Evolutionary conservation across 2,113 vertebrate species (phyloP).

Genomic region (Erinaceus europaeus): DNA sequence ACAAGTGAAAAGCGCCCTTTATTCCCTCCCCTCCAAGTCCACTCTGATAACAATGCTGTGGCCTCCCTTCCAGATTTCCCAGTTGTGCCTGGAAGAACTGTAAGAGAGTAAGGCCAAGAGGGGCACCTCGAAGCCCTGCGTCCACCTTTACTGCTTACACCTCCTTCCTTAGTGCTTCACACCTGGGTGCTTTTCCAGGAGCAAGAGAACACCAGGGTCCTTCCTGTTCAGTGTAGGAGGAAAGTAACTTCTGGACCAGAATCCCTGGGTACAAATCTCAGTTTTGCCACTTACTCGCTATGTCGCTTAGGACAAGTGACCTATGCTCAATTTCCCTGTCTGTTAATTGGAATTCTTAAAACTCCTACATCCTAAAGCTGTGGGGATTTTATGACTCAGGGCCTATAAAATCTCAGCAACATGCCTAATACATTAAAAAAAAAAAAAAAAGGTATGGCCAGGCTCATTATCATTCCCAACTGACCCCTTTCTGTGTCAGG

Average conservation of each 20-base stretch:
- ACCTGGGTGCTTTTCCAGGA: not conserved
- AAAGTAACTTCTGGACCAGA: not conserved
- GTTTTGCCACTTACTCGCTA: not conserved
- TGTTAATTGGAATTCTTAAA: not conserved
- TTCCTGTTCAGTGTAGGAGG: not conserved
- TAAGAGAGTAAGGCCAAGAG: not conserved
- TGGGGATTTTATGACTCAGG: not conserved
- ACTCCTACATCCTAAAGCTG: not conserved
- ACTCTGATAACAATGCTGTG: too few species aligned
- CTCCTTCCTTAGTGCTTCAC: not conserved
- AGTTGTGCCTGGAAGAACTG: not conserved
- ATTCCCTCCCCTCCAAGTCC: not conserved
- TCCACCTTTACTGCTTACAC: not conserved
- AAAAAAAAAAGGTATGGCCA: not conserved
- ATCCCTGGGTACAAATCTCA: not conserved
- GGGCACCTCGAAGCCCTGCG: not conserved
- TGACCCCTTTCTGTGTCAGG: not conserved
- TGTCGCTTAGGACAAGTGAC: not conserved
- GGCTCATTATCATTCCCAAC: not conserved
- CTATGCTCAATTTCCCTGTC: not conserved
- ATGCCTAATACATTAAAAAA: not conserved
- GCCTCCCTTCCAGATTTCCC: not conserved
- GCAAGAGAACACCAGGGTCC: not conserved
- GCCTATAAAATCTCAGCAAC: not conserved
- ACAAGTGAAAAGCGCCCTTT: too few species aligned